Evolutionary conservation across 1,140 invertebrate genomes (phyloP).

Genomic region (Nilaparvata lugens): DNA sequence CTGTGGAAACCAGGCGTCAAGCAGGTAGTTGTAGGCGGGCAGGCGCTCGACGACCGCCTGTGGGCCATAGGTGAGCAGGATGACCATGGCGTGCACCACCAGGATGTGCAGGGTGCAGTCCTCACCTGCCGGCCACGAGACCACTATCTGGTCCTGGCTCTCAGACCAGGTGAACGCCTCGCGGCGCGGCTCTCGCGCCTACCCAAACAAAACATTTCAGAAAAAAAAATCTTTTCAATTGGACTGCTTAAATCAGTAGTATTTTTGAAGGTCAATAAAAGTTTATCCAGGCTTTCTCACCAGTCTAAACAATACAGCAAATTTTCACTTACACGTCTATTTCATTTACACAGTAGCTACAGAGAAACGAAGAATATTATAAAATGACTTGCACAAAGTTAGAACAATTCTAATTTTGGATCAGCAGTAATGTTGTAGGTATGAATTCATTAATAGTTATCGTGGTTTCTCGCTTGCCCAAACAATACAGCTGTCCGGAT

Average conservation of each 20-base stretch:
- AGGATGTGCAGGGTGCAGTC: slow-evolving; percentile 77
- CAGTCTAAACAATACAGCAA: too few species aligned
- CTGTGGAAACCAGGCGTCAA: slow-evolving; percentile 68
- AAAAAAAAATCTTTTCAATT: slow-evolving; percentile 14
- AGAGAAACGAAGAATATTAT: too few species aligned
- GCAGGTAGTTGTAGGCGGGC: slow-evolving; percentile 42
- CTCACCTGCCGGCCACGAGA: slow-evolving; percentile 78
- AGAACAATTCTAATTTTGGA: too few species aligned
- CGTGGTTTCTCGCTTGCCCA: too few species aligned
- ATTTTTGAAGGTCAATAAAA: too few species aligned
- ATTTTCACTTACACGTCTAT: too few species aligned
- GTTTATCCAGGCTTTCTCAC: too few species aligned
- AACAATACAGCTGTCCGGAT: too few species aligned
- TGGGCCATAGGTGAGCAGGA: slow-evolving; percentile 73
- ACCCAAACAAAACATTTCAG: not conserved
- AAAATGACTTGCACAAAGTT: too few species aligned
- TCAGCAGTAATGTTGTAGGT: too few species aligned
- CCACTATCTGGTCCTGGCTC: slow-evolving; percentile 54
- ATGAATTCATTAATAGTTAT: too few species aligned
- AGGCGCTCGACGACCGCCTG: slow-evolving; percentile 8
- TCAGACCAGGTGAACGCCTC: slow-evolving; percentile 36
- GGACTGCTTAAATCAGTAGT: not conserved
- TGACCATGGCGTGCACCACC: slow-evolving; percentile 91
- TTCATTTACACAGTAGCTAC: too few species aligned
- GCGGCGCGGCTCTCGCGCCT: slow-evolving; percentile 40